Evolutionary conservation across 2,888 invertebrate genomes (phyloP).

Genomic region (Dynastes maya): DNA sequence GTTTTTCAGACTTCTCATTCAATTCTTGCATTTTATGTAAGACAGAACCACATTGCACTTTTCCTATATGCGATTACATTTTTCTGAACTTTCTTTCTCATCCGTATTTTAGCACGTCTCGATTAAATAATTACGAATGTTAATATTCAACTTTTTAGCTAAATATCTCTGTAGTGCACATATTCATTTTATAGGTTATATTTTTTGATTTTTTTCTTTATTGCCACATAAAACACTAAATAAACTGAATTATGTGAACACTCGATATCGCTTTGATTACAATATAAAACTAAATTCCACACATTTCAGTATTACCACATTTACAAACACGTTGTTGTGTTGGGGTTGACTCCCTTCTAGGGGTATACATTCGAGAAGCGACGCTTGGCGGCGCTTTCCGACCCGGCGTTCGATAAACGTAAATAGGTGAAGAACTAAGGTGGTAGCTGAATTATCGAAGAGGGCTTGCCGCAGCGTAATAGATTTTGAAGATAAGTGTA

Average conservation of each 20-base stretch:
- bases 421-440: constrained; percentile 55
- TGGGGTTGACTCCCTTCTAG: constrained; percentile 69
- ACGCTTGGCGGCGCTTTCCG: constrained; percentile 67
- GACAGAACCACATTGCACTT: constrained; percentile 28
- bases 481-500: not conserved
- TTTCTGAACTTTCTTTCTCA: not conserved
- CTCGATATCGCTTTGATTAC: constrained; percentile 13
- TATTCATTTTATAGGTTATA: constrained; percentile 6
- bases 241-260: constrained; percentile 13
- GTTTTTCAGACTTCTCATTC: constrained; percentile 63
- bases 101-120: not conserved
- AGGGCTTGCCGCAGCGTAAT: not conserved
- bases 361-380: constrained; percentile 61
- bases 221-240: not conserved
- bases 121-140: not conserved
- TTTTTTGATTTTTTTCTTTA: not conserved
- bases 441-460: constrained; percentile 26
- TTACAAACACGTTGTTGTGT: constrained; percentile 67
- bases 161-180: not conserved
- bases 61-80: constrained; percentile 5
- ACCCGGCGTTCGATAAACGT: constrained; percentile 65
- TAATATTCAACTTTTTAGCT: not conserved
- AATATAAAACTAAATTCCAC: constrained; percentile 46
- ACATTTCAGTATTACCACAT: constrained; percentile 62
- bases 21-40: constrained; percentile 62